phyloP scores from a whole-genome alignment of 2,888 invertebrate genomes.

The Herminia tarsipennalis region DNA sequence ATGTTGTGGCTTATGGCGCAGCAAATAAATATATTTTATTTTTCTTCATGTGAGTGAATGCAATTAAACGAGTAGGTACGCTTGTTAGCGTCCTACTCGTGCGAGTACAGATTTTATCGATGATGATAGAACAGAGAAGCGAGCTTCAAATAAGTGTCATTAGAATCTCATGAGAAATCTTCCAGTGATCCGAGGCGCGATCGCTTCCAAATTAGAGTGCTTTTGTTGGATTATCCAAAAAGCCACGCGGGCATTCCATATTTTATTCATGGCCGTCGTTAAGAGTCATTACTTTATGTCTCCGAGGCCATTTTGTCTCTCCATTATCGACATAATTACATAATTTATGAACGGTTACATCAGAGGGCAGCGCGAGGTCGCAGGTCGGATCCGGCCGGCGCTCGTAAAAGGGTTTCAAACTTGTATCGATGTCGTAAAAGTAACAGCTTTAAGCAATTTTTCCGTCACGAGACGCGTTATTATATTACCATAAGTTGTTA shows the following conservation, averaged over 20 bases:
- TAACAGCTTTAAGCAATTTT: conserved; percentile 11
- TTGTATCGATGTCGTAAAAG: conserved; percentile 21
- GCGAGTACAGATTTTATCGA: neutral
- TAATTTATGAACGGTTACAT: conserved; percentile 34
- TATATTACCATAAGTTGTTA: conserved; percentile 4
- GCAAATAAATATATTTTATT: no score
- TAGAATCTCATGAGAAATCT: conserved; percentile 7
- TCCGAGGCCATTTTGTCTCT: conserved; percentile 31
- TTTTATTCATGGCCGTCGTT: conserved; percentile 39
- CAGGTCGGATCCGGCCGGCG: neutral
- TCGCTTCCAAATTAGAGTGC: conserved; percentile 20
- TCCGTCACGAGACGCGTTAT: conserved; percentile 2
- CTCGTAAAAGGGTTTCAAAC: conserved; percentile 25
- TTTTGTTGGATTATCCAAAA: conserved; percentile 26
- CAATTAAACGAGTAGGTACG: neutral
- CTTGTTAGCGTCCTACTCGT: neutral
- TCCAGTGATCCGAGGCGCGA: conserved; percentile 6
- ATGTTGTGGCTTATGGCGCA: no score
- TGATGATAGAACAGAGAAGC: neutral
- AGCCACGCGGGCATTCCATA: conserved; percentile 26
- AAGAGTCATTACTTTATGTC: conserved; percentile 41
- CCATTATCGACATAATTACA: conserved; percentile 45
- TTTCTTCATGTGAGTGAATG: no score
- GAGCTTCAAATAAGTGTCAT: conserved; percentile 7
- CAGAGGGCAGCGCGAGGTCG: neutral